Base-by-base conservation (phyloP, 2,888 invertebrate genomes). In the Acronicta alni region DNA sequence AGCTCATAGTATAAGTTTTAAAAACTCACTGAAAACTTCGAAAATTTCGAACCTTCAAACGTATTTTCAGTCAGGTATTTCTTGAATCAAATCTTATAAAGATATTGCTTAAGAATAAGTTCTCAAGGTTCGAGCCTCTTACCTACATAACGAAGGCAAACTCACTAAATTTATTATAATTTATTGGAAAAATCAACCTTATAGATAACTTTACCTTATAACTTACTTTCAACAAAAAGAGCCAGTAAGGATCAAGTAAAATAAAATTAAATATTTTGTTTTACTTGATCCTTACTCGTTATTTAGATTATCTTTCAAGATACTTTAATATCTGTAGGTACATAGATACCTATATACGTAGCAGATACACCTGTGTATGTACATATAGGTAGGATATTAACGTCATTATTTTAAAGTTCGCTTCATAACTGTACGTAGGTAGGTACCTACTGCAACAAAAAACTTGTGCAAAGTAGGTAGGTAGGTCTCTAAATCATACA, bases 121-220 rank as follows among this genome's bases (percentile, higher is more conserved):
- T 75, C 39, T 32, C 44, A 48, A 51, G 44, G 32, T 60, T 58
- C 57, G 42, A 51, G 60, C 23, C 37, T 52, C 54, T 63, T 54
- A 63, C 73, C 67, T 55, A 70, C 63, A 61, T 65, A 61, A 60
- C 46, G 67, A 74, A 74, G 56, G 51, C 49, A 43, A 77, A 75
- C 62, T 77, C 66, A 68, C 43, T 59, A 74, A 75, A 75, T 77
- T 68, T 77, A 75, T 75, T 74, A 68, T 74, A 75, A 75, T 75
- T 77, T 75, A 74, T 77, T 71, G 60, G 44, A 60, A 71, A 77
- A 74, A 71, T 60, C 71, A 58, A 47, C 67, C 67, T 59, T 67
- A 67, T 37, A 58, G 45, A 72, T 48, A 72, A 72, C 67, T 72
- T 68, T 51, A 54, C 54, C 46, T 67, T 58, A 71, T 41, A 67